Evolutionary conservation across 2,113 vertebrate species (phyloP), one percentile per base, ranked within the genome.

Genomic region (Laticauda colubrina): DNA sequence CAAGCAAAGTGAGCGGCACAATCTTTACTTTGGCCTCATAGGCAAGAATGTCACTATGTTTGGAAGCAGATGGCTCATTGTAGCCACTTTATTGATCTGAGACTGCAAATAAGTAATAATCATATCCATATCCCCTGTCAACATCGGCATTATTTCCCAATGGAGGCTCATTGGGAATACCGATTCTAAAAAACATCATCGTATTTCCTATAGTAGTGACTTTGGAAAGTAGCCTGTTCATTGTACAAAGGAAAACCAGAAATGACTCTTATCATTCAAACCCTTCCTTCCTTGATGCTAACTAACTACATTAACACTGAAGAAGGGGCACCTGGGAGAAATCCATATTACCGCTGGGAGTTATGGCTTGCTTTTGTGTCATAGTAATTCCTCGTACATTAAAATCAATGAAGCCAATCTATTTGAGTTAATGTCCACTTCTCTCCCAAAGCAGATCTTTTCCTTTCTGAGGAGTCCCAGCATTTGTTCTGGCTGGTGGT

Each of bases 371-470:
- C 97, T 97, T 97, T 97, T 94, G 95, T 94, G 95, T 95, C 57
- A 23, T 1, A 21, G 55, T 93, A 97, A 94, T 96, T 95, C 75
- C 75, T 92, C 90, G 95, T 54, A 88, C 91, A 57, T 93, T 91
- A 87, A 96, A 97, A 98, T 98, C 98, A 97, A 95, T 94, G 96
- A 92, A 96, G 15, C 53, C 97, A 95, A 97, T 98, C 97, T 94
- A 96, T 57, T 97, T 92, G 98, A 97, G 96, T 96, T 94, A 95
- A 91, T 94, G 95, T 55, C 43, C 18, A 61, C 96, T 92, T 90
- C 91, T 87, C 90, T 64, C 92, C 94, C 61, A 94, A 94, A 26
- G 92, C 39, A 93, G 95, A 94, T 97, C 95, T 96, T 89, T 4
- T 85, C 94, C 96, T 88, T 92, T 48, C 75, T 3, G 95, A 92